Percentiles rank a stretch among this genome's conserved stretches.
phyloP scores from a whole-genome alignment of 2,113 vertebrate species.

The Polypterus bichir region DNA sequence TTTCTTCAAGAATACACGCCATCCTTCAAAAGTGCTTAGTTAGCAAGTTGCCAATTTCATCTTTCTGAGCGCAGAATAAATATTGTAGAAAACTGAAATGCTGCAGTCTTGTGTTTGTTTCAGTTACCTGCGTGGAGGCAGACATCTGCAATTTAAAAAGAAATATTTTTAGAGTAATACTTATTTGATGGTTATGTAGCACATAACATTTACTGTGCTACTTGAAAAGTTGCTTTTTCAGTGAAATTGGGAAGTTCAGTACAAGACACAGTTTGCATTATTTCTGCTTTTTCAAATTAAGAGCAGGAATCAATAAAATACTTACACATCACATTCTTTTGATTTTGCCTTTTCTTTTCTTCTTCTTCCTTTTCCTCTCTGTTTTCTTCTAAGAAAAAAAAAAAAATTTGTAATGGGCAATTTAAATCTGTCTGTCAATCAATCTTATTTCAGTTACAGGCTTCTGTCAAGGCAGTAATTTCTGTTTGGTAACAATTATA shows the following conservation, averaged over 20 bases:
- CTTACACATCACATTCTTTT: slow-evolving; percentile 52
- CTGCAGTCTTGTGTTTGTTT: slow-evolving; percentile 21
- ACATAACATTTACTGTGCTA: too few species aligned
- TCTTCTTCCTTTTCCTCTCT: slow-evolving; percentile 43
- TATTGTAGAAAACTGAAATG: slow-evolving; percentile 26
- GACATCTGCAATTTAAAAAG: slow-evolving; percentile 35
- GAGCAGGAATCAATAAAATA: background rate
- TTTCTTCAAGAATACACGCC: slow-evolving; percentile 18
- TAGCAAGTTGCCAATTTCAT: slow-evolving; percentile 30
- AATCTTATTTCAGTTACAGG: too few species aligned
- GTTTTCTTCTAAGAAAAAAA: slow-evolving; percentile 32
- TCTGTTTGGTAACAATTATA: too few species aligned
- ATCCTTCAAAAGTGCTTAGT: slow-evolving; percentile 25
- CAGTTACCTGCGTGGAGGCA: slow-evolving; percentile 56
- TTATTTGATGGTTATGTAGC: too few species aligned
- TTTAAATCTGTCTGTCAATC: too few species aligned
- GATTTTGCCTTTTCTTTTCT: slow-evolving; percentile 47
- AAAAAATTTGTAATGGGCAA: background rate
- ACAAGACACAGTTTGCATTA: too few species aligned
- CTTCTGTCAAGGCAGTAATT: too few species aligned
- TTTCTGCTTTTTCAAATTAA: too few species aligned
- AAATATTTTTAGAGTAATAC: too few species aligned
- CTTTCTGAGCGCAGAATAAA: slow-evolving; percentile 37
- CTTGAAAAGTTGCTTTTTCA: too few species aligned
- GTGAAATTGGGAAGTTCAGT: too few species aligned